Base-by-base conservation (phyloP, 2,888 invertebrate species). In the Amiota minor region DNA sequence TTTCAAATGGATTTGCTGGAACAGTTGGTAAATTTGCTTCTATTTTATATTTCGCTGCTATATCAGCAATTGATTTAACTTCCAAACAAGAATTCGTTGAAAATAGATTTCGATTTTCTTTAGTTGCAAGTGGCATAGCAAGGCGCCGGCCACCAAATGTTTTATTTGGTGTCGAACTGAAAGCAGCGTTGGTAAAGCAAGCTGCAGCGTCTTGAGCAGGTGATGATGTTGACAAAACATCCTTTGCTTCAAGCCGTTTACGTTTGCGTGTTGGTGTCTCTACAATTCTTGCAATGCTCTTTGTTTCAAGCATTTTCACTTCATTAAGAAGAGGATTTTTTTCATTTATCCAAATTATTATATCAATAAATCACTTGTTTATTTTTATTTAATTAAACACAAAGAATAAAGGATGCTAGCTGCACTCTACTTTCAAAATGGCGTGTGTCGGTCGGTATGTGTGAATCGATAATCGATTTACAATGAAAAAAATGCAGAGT, bases 141-240 rank as follows among this genome's bases (percentile, higher is more conserved):
- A 82, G 65, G 6, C 88, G 85, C 53, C 88, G 81, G 20, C 83
- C 82, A 10, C 81, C 85, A 0, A 85, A 70, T 45, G 85, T 71
- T 74, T 86, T 87, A 72, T 88, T 89, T 12, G 89, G 89, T 35
- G 89, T 89, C 14, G 90, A 89, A 55, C 89, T 87, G 67, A 88
- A 89, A 0, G 88, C 89, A 47, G 86, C 85, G 78, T 89, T 89
- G 8, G 86, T 86, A 76, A 89, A 89, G 76, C 88, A 82, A 71
- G 82, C 77, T 72, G 72, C 74, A 18, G 76, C 50, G 18, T 75
- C 65, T 69, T 75, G 78, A 56, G 16, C 64, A 72, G 70, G 72
- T 23, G 70, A 53, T 64, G 62, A 71, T 76, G 79, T 35, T 35
- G 35, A 35, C 35, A 35, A 35, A 35, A 35, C 75, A 50, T 74